Percentiles rank a stretch among this genome's conserved stretches.
Conservation (phyloP, 2,888 invertebrate species). For the Orchesella flavescens region DNA sequence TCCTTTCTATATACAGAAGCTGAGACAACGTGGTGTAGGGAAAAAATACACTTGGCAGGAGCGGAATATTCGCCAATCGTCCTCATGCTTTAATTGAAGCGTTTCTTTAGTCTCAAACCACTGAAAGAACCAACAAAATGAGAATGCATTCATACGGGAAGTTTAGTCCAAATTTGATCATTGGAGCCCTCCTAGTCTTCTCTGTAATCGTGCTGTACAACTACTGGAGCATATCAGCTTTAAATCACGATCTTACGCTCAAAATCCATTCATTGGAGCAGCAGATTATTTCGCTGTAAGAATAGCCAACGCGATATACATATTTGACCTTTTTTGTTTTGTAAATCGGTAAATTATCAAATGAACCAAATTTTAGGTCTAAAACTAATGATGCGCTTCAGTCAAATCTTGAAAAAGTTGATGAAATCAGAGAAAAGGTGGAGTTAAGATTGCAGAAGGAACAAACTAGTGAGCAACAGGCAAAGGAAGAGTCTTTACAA, state of each 20-base stretch:
- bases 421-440: slow-evolving; percentile 67
- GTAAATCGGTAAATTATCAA: slow-evolving; percentile 7
- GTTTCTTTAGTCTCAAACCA: too few species aligned
- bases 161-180: slow-evolving; percentile 70
- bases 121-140: slow-evolving; percentile 61
- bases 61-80: too few species aligned
- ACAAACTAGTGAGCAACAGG: slow-evolving; percentile 63
- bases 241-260: slow-evolving; percentile 69
- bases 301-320: too few species aligned
- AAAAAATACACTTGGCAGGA: too few species aligned
- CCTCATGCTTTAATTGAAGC: too few species aligned
- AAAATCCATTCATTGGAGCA: slow-evolving; percentile 69
- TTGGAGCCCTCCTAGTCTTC: slow-evolving; percentile 70
- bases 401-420: slow-evolving; percentile 65
- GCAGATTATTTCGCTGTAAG: slow-evolving; percentile 70
- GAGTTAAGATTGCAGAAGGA: slow-evolving; percentile 65
- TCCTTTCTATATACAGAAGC: too few species aligned
- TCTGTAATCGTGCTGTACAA: slow-evolving; percentile 70
- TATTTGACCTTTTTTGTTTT: too few species aligned
- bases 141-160: slow-evolving; percentile 72
- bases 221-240: slow-evolving; percentile 70
- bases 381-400: slow-evolving; percentile 70
- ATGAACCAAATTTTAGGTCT: slow-evolving; percentile 52
- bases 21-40: too few species aligned
- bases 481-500: slow-evolving; percentile 53